Evolutionary conservation across 2,113 vertebrate genomes (phyloP), one percentile per base, ranked within the genome.

Genomic region (Arizona elegans): DNA sequence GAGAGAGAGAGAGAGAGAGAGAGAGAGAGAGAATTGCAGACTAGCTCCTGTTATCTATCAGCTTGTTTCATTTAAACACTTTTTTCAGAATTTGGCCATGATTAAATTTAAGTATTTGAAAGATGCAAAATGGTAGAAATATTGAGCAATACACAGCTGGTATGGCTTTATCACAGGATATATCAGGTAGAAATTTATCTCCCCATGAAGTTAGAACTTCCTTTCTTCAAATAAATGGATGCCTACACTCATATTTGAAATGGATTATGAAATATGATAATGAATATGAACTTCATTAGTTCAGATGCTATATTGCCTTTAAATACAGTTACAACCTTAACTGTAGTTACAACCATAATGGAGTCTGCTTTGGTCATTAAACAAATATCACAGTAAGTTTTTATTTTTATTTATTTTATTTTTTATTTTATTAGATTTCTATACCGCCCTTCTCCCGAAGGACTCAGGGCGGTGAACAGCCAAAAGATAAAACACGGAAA

Each of bases 41-140:
- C 33, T 95, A 90, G 33, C 90, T 95, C 50, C 53, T 91, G 21
- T 86, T 47, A 88, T 33, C 23, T 94, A 65, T 50, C 95, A 93
- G 91, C 12, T 86, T 92, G 91, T 59, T 93, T 2, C 93, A 91
- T 93, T 88, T 75, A 94, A 59, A 75, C 75, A 93, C 62, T 38
- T 62, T 94, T 1, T 38, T 10, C 1, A 92, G 47, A 93, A 81
- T 81, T 94, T 95, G 91, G 8, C 1, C 3, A 54, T 85, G 47
- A 53, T 90, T 87, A 93, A 92, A 0, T 0, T 91, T 65, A 88
- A 11, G 1, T 26, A 75, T 92, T 75, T 81, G 52, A 65, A 33
- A 50, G 15, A 38, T 21, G n/a, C 26, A 86, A 86, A 59, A 91
- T 58, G 24, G 13, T 38, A 56, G 43, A 86, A 24, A 86, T 26